Evolutionary conservation across 2,888 invertebrate genomes (phyloP), one percentile per base, ranked within the genome.

Genomic region (Argyresthia albistria): DNA sequence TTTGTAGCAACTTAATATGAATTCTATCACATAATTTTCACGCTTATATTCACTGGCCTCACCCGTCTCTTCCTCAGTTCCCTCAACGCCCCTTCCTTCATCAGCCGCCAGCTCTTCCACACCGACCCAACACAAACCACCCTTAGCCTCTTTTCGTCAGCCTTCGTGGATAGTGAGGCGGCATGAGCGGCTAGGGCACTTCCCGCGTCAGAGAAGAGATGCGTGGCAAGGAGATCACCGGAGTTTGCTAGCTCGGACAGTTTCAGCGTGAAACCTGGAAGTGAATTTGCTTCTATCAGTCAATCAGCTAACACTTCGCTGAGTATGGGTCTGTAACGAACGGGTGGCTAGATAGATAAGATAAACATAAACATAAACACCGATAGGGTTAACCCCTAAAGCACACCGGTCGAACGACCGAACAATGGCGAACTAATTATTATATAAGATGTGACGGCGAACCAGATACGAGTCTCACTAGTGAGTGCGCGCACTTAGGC

Each of bases 81-180:
- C 1, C 76, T 65, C 3, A 91, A 66, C 60, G 95, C 93, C 0
- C 95, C 96, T 2, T 90, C 82, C 65, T 92, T 89, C 56, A 99
- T 70, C 35, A 93, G 88, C 4, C 91, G 82, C 97, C 97, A 99
- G 69, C 97, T 97, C 57, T 94, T 91, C 95, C 97, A 99, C 0
- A 99, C 97, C 0, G 97, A 97, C 0, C 98, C 98, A 0, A 98
- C 96, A 70, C 97, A 98, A 0, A 97, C 92, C 0, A 98, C 90
- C 50, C 92, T 90, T 45, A 97, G 58, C 0, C 55, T 54, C 25
- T 2, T 49, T 39, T 93, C 74, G 0, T 94, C 92, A 6, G 88
- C 70, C 63, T 90, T 90, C 1, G 88, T 87, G 35, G 89, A 73
- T 8, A 95, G 79, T 0, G 95, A 92, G 7, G 89, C 70, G 10